phyloP scores from a whole-genome alignment of 2,888 invertebrate genomes.

The Pantelozetes paolii region DNA sequence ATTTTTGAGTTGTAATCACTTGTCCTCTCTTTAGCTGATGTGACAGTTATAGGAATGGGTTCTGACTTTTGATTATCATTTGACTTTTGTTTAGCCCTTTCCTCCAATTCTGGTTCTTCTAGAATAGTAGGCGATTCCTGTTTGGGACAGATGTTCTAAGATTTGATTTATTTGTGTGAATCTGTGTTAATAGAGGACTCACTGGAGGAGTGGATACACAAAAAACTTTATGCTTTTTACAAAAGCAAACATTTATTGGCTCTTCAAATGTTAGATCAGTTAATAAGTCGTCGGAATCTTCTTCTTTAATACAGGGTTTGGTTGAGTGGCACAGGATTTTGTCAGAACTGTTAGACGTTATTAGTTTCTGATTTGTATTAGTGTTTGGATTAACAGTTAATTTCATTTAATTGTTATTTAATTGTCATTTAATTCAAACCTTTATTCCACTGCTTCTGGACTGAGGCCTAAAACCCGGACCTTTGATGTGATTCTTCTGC shows the following conservation, averaged over 20 bases:
- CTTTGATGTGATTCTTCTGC: constrained; percentile 75
- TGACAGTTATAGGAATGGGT: constrained; percentile 65
- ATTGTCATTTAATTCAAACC: neutral
- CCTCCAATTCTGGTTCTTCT: constrained; percentile 45
- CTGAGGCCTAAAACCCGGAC: constrained; percentile 87
- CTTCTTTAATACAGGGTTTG: constrained; percentile 47
- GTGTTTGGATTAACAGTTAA: neutral
- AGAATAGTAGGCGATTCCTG: constrained; percentile 47
- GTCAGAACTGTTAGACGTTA: constrained; percentile 38
- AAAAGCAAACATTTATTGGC: constrained; percentile 41
- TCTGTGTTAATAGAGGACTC: constrained; percentile 16
- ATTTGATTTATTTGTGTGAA: too few relatives aligned
- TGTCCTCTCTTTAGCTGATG: constrained; percentile 29
- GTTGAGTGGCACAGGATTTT: constrained; percentile 40
- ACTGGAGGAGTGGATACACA: constrained; percentile 36
- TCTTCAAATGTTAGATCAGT: constrained; percentile 44
- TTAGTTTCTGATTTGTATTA: neutral
- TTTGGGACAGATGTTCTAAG: too few relatives aligned
- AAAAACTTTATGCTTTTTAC: constrained; percentile 14
- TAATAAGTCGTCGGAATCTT: constrained; percentile 46
- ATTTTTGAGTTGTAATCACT: too few relatives aligned
- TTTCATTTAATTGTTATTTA: too few relatives aligned
- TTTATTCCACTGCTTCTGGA: constrained; percentile 62
- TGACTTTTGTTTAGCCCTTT: constrained; percentile 34
- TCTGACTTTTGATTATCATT: constrained; percentile 57